Conservation (phyloP, 2,888 invertebrate species). For the Orthosia cruda region DNA sequence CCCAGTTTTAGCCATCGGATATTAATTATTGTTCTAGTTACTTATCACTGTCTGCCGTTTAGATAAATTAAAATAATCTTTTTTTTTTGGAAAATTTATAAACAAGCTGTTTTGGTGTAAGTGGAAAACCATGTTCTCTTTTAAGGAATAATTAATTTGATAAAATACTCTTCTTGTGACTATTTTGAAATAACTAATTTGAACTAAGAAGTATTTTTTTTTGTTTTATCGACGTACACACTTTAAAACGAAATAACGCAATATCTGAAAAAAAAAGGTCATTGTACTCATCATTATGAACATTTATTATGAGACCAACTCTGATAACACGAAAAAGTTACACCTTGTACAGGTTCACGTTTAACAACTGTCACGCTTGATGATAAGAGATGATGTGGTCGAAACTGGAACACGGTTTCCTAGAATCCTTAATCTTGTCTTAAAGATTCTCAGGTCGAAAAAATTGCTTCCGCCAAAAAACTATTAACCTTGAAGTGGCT, state of each 20-base stretch:
- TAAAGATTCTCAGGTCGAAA: not conserved
- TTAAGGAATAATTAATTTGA: not conserved
- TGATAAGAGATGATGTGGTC: not conserved
- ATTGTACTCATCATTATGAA: no score
- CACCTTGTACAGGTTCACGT: no score
- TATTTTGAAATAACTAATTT: constrained; percentile 1
- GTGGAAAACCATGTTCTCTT: not conserved
- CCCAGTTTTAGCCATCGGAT: constrained; percentile 33
- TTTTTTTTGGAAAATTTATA: not conserved
- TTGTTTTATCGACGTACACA: no score
- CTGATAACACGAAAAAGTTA: no score
- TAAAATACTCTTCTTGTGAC: not conserved
- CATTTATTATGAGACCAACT: no score
- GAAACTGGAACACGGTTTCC: not conserved
- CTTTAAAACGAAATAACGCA: no score
- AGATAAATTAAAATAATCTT: constrained; percentile 1
- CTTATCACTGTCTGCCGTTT: constrained; percentile 11
- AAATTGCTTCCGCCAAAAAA: constrained; percentile 6
- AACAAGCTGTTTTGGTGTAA: not conserved
- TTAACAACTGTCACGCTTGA: no score
- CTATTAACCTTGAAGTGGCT: not conserved
- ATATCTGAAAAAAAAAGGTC: no score
- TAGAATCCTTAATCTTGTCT: not conserved
- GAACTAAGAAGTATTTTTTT: not conserved
- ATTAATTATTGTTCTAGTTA: constrained; percentile 53